These are phyloP conservation scores for Azemiops feae DNA, from an alignment of 2,113 vertebrate genomes.

Conservation along the genomic window DNA sequence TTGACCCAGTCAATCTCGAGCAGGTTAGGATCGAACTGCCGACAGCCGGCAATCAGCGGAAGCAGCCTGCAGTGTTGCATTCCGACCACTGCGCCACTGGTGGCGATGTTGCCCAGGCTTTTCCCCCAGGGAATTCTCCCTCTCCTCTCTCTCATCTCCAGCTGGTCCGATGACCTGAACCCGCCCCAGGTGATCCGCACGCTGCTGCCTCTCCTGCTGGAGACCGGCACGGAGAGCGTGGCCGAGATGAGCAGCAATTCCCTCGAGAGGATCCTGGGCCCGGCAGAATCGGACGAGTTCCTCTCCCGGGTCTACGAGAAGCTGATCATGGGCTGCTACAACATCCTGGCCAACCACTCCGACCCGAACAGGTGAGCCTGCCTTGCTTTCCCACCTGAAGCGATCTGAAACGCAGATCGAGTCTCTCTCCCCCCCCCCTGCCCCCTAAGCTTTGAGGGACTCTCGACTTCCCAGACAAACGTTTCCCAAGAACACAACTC, in stretches of 20 bases:
- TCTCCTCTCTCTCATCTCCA: conserved; percentile 38
- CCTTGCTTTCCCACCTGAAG: not conserved
- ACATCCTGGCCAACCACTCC: conserved; percentile 91
- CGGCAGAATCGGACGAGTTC: conserved; percentile 92
- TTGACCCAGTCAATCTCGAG: too few species aligned
- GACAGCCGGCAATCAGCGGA: too few species aligned
- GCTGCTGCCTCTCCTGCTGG: conserved; percentile 89
- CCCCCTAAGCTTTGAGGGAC: too few species aligned
- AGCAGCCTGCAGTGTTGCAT: too few species aligned
- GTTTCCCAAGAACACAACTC: not conserved
- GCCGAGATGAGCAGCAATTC: conserved; percentile 93
- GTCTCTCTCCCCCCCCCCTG: too few species aligned
- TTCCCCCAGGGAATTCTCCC: not conserved
- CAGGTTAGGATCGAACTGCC: too few species aligned
- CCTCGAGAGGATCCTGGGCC: conserved; percentile 91
- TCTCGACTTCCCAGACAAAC: too few species aligned
- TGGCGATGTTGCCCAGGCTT: not conserved
- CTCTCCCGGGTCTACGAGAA: conserved; percentile 92
- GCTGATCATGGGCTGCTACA: conserved; percentile 91
- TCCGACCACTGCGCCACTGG: too few species aligned
- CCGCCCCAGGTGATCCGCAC: conserved; percentile 86
- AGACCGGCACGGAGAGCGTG: conserved; percentile 92
- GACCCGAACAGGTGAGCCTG: conserved; percentile 86
- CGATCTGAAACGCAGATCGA: too few species aligned
- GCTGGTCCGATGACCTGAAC: conserved; percentile 89